phyloP scores from a whole-genome alignment of 2,113 vertebrate species.

The Tragelaphus scriptus region DNA sequence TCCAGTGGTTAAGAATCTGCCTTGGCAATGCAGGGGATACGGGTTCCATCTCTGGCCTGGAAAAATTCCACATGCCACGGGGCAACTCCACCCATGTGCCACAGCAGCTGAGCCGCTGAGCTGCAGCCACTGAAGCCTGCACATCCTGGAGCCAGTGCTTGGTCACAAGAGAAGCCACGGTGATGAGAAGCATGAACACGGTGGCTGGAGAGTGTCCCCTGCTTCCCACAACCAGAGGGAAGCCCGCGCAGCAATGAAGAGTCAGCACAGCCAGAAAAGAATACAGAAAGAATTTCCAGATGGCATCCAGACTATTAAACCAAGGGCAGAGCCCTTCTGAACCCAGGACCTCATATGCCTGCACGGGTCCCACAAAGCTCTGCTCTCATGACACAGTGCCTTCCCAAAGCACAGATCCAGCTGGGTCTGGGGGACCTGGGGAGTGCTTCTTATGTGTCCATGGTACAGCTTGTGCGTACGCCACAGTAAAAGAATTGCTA shows the following conservation, averaged over 20 bases:
- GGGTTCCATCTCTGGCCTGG: neutral
- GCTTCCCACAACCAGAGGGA: neutral
- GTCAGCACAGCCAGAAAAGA: neutral
- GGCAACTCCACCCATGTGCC: neutral
- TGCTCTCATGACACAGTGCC: neutral
- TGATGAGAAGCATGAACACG: neutral
- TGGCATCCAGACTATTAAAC: neutral
- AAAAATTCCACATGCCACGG: neutral
- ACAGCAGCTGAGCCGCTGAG: neutral
- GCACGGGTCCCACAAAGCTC: neutral
- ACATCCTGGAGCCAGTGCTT: neutral
- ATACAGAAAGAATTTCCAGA: neutral
- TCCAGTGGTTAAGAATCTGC: neutral
- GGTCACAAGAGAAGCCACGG: neutral
- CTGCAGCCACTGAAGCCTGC: neutral
- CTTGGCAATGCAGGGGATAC: neutral
- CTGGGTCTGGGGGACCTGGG: rapidly evolving
- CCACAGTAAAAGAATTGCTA: neutral
- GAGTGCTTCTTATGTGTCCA: neutral
- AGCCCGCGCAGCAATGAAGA: neutral
- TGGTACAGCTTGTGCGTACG: neutral
- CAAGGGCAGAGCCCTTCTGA: neutral
- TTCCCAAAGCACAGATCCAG: neutral
- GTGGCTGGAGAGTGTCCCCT: neutral
- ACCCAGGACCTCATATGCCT: neutral